Evolutionary conservation across 2,888 invertebrate genomes (phyloP), one percentile per base, ranked within the genome.

Genomic region (Cheiracanthium punctorium): DNA sequence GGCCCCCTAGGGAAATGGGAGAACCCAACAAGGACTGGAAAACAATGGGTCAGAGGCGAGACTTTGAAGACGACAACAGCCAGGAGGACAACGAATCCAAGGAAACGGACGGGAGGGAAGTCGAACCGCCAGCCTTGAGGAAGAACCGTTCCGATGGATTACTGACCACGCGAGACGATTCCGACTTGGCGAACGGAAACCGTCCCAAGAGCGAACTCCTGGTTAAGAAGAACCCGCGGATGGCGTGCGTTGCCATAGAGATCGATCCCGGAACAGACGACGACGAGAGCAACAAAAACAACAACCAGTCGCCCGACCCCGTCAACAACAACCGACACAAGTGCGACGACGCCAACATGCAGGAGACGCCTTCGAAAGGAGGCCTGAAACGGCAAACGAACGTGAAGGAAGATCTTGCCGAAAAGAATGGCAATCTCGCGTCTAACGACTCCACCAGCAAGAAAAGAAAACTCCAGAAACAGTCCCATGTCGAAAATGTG

Each of bases 221-320:
- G 0, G 28, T 71, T 0, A 41, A 72, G 4, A 79, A 70, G n/a
- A 79, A 79, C 20, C 72, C 30, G 7, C 37, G 72, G 20, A 41
- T 80, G 2, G 71, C 87, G 17, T 80, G 81, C 33, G 81, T 87
- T 33, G 76, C 87, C 7, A 87, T 87, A 0, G 87, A 87, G 58
- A 87, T 87, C 12, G 87, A 87, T 69, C 87, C 87, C 8, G 87
- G 76, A 2, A 87, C 87, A 29, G 87, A 87, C 48, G 87, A 87
- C n/a, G 87, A 87, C 14, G 87, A 87, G 14, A 58, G 74, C 73
- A 52, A 67, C n/a, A 85, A 79, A 74, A 72, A 65, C 33, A 76
- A 79, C 41, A 73, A 72, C 24, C 41, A 29, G 24, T 43, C 17
- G 12, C 29, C 41, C 17, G 37, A 43, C 1, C 43, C 29, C 12